Conservation (phyloP, 2,113 vertebrate genomes). For the Salvelinus fontinalis region DNA sequence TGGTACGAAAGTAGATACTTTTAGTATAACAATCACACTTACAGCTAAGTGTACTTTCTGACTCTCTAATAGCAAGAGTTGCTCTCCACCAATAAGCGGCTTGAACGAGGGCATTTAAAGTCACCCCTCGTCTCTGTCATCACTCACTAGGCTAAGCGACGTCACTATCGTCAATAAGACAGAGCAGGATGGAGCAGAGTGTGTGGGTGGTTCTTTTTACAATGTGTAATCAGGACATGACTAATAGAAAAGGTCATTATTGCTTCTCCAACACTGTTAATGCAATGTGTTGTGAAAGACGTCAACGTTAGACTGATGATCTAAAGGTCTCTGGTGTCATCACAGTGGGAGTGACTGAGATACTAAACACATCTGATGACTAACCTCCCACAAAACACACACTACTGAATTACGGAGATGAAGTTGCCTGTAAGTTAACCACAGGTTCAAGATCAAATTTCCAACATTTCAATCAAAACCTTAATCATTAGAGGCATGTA, state of each 20-base stretch:
- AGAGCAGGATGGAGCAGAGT: conserved; percentile 19
- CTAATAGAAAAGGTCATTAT: conserved; percentile 65
- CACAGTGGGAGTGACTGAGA: conserved; percentile 10
- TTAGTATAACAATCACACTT: neutral
- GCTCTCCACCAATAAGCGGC: neutral
- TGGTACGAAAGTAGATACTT: neutral
- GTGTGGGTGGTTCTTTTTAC: conserved; percentile 44
- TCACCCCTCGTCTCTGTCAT: conserved; percentile 25
- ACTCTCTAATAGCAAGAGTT: neutral
- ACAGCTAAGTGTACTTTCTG: neutral
- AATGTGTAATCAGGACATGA: conserved; percentile 53
- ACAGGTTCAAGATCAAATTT: too few relatives aligned
- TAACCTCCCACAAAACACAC: neutral
- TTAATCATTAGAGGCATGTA: too few relatives aligned
- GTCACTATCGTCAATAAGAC: conserved; percentile 27
- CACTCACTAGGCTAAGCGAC: conserved; percentile 37
- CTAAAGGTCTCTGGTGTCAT: conserved; percentile 59
- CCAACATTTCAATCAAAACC: too few relatives aligned
- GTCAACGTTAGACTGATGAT: conserved; percentile 48
- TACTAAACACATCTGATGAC: conserved; percentile 39
- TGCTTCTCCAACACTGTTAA: conserved; percentile 62
- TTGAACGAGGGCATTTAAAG: conserved; percentile 14
- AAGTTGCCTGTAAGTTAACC: too few relatives aligned
- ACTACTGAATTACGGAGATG: too few relatives aligned
- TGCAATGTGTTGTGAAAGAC: conserved; percentile 39